Percentiles rank a stretch among this genome's conserved stretches.
Conservation (phyloP, 2,113 vertebrate species). For the Xenotilapia longispinis region DNA sequence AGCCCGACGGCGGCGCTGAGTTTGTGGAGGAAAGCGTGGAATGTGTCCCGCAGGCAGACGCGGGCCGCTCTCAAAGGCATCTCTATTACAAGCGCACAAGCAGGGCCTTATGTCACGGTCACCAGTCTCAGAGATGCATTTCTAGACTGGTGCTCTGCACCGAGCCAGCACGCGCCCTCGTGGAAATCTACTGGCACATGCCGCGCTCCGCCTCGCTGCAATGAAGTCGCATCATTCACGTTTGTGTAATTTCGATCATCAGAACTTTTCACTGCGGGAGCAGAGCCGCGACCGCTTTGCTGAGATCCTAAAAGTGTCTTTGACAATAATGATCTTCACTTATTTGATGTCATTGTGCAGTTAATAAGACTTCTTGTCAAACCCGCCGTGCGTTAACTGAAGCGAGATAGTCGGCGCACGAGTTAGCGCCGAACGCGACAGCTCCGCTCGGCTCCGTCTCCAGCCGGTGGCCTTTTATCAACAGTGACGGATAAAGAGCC, state of each 20-base stretch:
- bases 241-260: neutral
- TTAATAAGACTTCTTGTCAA: constrained; percentile 8
- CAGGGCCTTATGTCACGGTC: constrained; percentile 60
- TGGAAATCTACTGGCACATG: constrained; percentile 61
- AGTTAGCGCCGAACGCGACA: constrained; percentile 2
- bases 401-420: neutral
- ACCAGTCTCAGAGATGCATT: constrained; percentile 12
- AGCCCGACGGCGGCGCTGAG: constrained; percentile 28
- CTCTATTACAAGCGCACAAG: constrained; percentile 69
- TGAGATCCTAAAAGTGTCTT: neutral
- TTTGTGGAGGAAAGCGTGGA: constrained; percentile 63
- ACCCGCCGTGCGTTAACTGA: neutral
- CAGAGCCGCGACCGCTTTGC: neutral
- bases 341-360: neutral
- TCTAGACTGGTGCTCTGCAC: constrained; percentile 14
- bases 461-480: constrained; percentile 39
- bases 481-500: constrained; percentile 54
- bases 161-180: constrained; percentile 15
- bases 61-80: constrained; percentile 63
- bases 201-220: neutral
- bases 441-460: constrained; percentile 14
- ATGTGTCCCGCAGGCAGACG: constrained; percentile 55
- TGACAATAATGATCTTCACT: neutral
- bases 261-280: neutral
- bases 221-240: neutral